phyloP scores from a whole-genome alignment of 2,888 invertebrate genomes.

The Epistrophe grossulariae region DNA sequence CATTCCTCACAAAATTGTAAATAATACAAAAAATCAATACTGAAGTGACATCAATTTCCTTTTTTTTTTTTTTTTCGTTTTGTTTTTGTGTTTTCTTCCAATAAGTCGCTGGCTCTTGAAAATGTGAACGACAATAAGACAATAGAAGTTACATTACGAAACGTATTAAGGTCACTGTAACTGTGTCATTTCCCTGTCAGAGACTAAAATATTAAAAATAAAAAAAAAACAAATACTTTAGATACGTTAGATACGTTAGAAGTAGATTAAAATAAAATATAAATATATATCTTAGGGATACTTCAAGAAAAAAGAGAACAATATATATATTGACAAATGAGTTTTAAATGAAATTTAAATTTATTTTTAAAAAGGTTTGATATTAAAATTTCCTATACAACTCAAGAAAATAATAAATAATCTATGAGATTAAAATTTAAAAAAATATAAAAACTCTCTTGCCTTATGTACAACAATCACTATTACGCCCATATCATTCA shows the following conservation, averaged over 20 bases:
- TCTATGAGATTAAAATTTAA: not conserved
- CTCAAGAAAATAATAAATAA: not conserved
- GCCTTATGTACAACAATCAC: too few species aligned
- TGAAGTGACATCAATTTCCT: constrained; percentile 35
- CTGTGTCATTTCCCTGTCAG: constrained; percentile 37
- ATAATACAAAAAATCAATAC: constrained; percentile 39
- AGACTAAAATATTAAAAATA: constrained; percentile 19
- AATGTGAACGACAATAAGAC: constrained; percentile 32
- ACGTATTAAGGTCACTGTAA: constrained; percentile 68
- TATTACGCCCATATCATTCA: too few species aligned
- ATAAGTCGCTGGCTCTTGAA: constrained; percentile 40
- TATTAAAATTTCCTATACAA: not conserved
- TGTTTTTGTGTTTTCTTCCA: constrained; percentile 28
- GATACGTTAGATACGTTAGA: not conserved
- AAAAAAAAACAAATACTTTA: constrained; percentile 1
- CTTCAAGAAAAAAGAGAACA: not conserved
- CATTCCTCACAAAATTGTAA: constrained; percentile 27
- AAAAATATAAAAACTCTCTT: too few species aligned
- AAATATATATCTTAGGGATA: not conserved
- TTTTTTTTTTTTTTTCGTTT: constrained; percentile 5
- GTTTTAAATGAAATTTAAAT: not conserved
- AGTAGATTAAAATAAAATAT: not conserved
- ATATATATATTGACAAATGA: not conserved
- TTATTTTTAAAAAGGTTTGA: not conserved
- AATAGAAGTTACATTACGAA: constrained; percentile 46